Conservation (phyloP, 2,888 invertebrate genomes). For the Eumerus sabulonum region DNA sequence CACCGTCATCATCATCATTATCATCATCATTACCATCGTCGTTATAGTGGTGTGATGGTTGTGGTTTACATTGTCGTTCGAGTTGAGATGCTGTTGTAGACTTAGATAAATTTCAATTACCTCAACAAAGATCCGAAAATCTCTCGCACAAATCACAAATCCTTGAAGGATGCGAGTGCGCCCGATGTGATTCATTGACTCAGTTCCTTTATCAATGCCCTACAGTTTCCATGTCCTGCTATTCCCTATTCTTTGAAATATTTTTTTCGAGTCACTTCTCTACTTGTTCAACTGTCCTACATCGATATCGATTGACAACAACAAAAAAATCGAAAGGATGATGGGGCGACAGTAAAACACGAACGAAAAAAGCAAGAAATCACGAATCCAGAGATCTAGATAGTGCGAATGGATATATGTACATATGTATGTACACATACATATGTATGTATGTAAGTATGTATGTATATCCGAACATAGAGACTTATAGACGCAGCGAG, state of each 20-base stretch:
- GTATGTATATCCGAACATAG: constrained; percentile 19
- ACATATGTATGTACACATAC: too few relatives aligned
- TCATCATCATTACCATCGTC: constrained; percentile 24
- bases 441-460: too few relatives aligned
- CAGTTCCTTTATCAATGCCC: constrained; percentile 61
- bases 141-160: constrained; percentile 67
- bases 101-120: constrained; percentile 68
- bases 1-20: constrained; percentile 16
- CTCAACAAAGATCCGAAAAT: constrained; percentile 61
- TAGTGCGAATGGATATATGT: constrained; percentile 7
- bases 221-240: constrained; percentile 37
- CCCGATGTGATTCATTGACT: constrained; percentile 62
- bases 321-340: background rate
- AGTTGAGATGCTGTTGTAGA: constrained; percentile 32
- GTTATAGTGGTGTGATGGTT: constrained; percentile 20
- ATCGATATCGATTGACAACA: constrained; percentile 55
- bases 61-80: constrained; percentile 34
- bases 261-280: background rate
- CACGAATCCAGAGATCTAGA: constrained; percentile 30
- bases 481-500: background rate
- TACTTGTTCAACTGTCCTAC: constrained; percentile 27
- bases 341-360: too few relatives aligned
- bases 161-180: constrained; percentile 37
- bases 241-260: constrained; percentile 22
- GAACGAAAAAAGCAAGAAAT: constrained; percentile 21